Conservation (phyloP, 2,797 vertebrate species). For the Babyrousa celebensis region DNA sequence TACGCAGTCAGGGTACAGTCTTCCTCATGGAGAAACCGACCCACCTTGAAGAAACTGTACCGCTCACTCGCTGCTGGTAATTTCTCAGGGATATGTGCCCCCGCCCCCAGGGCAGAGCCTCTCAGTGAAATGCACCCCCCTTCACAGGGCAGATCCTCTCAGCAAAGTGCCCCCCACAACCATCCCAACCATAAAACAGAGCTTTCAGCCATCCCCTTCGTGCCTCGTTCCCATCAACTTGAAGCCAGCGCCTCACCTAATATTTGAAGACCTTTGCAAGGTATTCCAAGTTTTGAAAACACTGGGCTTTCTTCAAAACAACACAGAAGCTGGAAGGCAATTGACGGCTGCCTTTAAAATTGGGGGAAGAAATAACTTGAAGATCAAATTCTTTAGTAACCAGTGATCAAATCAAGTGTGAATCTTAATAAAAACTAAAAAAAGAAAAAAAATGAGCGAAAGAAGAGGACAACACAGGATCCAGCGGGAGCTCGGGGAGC, state of each 20-base stretch:
- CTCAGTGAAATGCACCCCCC: too few relatives aligned
- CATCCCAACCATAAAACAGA: background rate
- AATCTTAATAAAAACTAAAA: background rate
- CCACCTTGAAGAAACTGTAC: background rate
- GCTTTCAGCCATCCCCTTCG: background rate
- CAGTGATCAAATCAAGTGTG: background rate
- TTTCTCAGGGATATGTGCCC: background rate
- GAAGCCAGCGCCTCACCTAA: background rate
- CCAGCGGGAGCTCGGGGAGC: background rate
- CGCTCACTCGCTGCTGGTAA: background rate
- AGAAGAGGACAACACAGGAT: accelerated
- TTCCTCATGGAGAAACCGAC: background rate
- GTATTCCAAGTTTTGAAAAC: background rate
- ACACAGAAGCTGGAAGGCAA: background rate
- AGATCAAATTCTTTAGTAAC: background rate
- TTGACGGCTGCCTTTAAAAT: background rate
- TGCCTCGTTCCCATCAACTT: background rate
- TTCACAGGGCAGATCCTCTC: too few relatives aligned
- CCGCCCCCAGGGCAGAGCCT: background rate
- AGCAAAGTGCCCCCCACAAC: too few relatives aligned
- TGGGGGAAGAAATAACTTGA: background rate
- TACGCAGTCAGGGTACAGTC: too few relatives aligned
- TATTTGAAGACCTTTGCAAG: background rate
- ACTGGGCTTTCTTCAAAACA: background rate
- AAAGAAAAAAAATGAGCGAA: background rate